Base-by-base conservation (phyloP, 2,113 vertebrate genomes). In the Alaudala cheleensis region DNA sequence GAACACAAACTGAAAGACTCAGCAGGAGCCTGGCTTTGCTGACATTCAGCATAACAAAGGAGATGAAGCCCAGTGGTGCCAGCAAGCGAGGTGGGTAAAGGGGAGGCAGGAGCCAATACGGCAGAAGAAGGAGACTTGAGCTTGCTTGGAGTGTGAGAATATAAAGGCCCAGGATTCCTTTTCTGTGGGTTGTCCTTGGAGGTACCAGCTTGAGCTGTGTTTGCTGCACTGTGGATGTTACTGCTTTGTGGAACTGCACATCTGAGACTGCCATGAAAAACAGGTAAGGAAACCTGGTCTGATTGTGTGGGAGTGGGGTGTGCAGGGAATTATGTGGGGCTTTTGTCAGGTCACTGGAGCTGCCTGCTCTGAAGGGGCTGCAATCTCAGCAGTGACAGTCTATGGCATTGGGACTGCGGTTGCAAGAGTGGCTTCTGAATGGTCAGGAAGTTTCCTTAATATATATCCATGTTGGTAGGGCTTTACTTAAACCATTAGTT, bases 31-130 rank as follows among this genome's bases (percentile, higher is more conserved):
- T 45, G 28, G 28, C 8, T 11, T 9, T 53, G 22, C 22, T 3
- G 2, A 33, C 11, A 7, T 67, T 42, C 23, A 23, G 10, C 22
- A 15, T 15, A 33, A 17, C 37, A 44, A 29, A 42, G 37, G 39
- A 61, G 33, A 31, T 44, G 39, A 37, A 45, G 25, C 17, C 25
- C 0, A 1, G 45, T 58, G 44, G 29, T 0, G 0, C 16, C 61
- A 50, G 25, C 5, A 44, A 50, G 31, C 1, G 3, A 42, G 31
- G 37, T 51, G 26, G 37, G 37, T 10, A 28, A 21, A 56, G 40
- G 4, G 2, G 5, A 11, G 3, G 37, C n/a, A 12, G 31, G 29
- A 62, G 8, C 19, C 0, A 0, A 37, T 26, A 14, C 0, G 0
- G 18, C 12, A 62, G 49, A 54, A 47, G 13, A 47, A 10, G 9